These are phyloP conservation scores for Deroplatys truncata DNA, from an alignment of 2,888 invertebrate species.

Conservation along the genomic window DNA sequence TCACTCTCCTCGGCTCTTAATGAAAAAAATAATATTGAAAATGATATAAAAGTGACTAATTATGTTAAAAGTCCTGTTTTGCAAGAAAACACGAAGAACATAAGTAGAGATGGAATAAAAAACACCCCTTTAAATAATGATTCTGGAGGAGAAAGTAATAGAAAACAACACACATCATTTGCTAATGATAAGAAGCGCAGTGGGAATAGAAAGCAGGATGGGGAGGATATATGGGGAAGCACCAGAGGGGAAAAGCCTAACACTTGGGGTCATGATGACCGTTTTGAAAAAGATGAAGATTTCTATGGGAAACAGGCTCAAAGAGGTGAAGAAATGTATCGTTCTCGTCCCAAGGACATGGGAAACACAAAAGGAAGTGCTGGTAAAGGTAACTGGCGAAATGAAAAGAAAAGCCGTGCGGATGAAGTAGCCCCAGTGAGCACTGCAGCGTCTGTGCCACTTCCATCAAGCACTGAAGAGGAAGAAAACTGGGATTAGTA, in stretches of 20 bases:
- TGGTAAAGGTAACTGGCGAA: background rate
- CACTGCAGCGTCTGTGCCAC: background rate
- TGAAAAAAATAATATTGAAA: background rate
- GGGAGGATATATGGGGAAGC: background rate
- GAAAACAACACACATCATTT: background rate
- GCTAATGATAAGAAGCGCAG: background rate
- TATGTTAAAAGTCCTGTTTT: background rate
- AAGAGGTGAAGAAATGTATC: background rate
- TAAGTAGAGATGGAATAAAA: background rate
- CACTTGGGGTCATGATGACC: background rate
- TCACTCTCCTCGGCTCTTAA: background rate
- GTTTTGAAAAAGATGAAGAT: constrained; percentile 1
- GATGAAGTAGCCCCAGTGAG: background rate
- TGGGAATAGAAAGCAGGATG: background rate
- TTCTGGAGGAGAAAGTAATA: background rate
- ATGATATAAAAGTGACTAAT: background rate
- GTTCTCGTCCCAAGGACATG: background rate
- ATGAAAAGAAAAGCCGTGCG: background rate
- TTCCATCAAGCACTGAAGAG: background rate
- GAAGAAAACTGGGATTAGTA: background rate
- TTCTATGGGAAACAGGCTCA: background rate
- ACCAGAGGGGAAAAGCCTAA: background rate
- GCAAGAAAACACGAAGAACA: background rate
- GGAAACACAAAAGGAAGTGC: too few relatives aligned
- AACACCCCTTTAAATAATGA: background rate